phyloP scores from a whole-genome alignment of 2,888 invertebrate genomes.

The Harpagoxenus sublaevis region DNA sequence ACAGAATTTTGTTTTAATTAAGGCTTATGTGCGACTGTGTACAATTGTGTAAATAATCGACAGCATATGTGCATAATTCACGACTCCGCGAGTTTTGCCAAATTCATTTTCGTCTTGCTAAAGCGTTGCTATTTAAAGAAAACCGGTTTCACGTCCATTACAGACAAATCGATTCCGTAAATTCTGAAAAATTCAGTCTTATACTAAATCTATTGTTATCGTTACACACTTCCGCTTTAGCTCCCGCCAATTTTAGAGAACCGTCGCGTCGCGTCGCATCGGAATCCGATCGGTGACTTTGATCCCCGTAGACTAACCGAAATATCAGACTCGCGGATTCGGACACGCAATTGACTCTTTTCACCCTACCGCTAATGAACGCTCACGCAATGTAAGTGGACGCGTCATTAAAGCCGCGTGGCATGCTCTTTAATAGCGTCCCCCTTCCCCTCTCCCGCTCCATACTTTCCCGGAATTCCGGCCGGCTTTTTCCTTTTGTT shows the following conservation, averaged over 20 bases:
- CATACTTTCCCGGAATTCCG: slow-evolving; percentile 17
- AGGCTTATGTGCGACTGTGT: neutral
- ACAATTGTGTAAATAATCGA: neutral
- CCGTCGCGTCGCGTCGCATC: neutral
- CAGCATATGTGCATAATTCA: neutral
- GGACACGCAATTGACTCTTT: neutral
- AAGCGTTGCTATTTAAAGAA: neutral
- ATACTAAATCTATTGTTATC: neutral
- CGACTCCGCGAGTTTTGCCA: neutral
- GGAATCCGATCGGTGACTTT: no score
- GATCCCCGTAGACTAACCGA: neutral
- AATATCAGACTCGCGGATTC: neutral
- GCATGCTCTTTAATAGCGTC: slow-evolving; percentile 22
- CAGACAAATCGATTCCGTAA: neutral
- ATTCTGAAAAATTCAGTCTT: neutral
- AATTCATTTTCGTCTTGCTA: neutral
- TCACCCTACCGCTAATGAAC: slow-evolving; percentile 14
- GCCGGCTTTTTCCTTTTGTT: slow-evolving; percentile 10
- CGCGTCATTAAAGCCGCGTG: slow-evolving; percentile 25
- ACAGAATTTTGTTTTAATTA: neutral
- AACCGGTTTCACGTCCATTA: neutral
- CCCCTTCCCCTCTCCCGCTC: neutral
- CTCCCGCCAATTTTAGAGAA: neutral
- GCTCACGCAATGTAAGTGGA: slow-evolving; percentile 24
- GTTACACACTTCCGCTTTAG: neutral